These are phyloP conservation scores for Oryzias sinensis DNA, from an alignment of 2,797 vertebrate genomes.

Conservation along the genomic window DNA sequence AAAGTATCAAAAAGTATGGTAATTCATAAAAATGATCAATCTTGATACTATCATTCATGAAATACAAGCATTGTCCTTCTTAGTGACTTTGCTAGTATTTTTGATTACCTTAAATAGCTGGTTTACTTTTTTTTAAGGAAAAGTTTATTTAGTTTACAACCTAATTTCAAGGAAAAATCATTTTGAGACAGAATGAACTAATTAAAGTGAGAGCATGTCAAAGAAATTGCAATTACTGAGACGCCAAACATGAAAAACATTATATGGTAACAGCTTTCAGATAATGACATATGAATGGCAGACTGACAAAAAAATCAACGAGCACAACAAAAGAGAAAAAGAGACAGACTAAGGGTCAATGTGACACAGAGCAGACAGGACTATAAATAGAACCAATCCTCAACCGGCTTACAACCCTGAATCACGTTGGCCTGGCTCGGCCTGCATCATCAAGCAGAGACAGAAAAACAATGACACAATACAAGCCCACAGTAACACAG, in stretches of 20 bases:
- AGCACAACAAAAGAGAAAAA: conserved; percentile 31
- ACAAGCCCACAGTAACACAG: conserved; percentile 13
- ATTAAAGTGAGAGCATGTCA: not conserved
- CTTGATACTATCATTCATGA: too few species aligned
- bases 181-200: too few species aligned
- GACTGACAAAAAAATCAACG: conserved; percentile 35
- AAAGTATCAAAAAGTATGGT: too few species aligned
- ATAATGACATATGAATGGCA: conserved; percentile 39
- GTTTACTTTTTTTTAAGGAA: too few species aligned
- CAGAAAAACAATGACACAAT: conserved; percentile 40
- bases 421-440: conserved; percentile 50
- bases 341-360: conserved; percentile 57
- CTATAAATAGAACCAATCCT: conserved; percentile 74
- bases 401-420: conserved; percentile 63
- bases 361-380: conserved; percentile 50
- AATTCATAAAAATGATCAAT: too few species aligned
- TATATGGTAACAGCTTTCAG: conserved; percentile 6
- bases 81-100: too few species aligned
- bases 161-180: too few species aligned
- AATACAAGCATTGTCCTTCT: too few species aligned
- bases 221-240: not conserved
- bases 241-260: conserved; percentile 24
- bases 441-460: conserved; percentile 39
- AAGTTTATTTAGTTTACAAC: too few species aligned
- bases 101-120: too few species aligned